A percentile compares a stretch with the other conserved stretches of the same genome.
phyloP scores from a whole-genome alignment of 2,888 invertebrate species.

The Acanthoscelides obtectus region DNA sequence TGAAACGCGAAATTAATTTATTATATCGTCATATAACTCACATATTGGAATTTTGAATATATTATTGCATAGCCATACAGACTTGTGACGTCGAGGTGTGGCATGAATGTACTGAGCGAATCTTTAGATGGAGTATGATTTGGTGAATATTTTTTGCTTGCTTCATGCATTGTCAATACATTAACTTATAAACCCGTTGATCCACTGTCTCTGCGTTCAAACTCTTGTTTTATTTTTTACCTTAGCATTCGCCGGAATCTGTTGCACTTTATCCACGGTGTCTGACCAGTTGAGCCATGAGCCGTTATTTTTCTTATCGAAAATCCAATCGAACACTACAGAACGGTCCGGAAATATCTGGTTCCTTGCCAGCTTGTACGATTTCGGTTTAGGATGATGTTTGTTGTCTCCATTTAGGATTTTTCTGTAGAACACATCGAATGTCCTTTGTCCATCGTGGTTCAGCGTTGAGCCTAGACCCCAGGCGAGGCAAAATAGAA shows the following conservation, averaged over 20 bases:
- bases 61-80: no score
- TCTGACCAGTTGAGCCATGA: constrained; percentile 85
- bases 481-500: constrained; percentile 85
- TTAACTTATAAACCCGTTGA: no score
- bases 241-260: constrained; percentile 54
- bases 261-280: constrained; percentile 52
- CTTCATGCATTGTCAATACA: no score
- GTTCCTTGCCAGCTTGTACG: constrained; percentile 80
- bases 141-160: no score
- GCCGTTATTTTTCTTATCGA: constrained; percentile 85
- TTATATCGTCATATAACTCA: no score
- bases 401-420: constrained; percentile 72
- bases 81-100: no score
- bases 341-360: constrained; percentile 87
- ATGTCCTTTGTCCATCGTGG: constrained; percentile 66
- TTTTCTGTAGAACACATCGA: constrained; percentile 75
- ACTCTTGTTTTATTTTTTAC: no score
- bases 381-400: constrained; percentile 75
- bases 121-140: no score
- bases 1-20: no score
- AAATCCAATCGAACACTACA: constrained; percentile 82
- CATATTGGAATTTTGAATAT: no score
- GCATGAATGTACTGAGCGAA: no score
- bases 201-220: no score
- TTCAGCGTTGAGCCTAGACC: constrained; percentile 76